These are phyloP conservation scores for Crocallis elinguaria DNA, from an alignment of 2,888 invertebrate genomes.

Conservation along the genomic window DNA sequence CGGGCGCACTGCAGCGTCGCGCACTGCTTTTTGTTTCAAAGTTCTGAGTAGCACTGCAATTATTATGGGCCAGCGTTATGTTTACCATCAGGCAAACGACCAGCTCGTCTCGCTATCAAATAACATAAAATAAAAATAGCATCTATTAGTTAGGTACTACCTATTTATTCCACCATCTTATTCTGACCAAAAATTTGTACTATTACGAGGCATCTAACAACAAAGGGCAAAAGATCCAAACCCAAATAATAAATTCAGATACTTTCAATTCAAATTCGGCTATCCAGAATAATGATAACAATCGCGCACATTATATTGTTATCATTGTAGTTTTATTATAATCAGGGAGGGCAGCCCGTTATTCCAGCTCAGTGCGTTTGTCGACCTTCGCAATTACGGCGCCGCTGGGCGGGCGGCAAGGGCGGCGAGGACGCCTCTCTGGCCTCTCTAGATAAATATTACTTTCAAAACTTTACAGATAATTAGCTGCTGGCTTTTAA, in stretches of 20 bases:
- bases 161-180: too few species aligned
- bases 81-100: too few species aligned
- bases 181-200: background rate
- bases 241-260: background rate
- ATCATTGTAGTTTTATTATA: conserved; percentile 28
- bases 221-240: conserved; percentile 2
- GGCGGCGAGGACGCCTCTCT: too few species aligned
- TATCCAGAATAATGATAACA: conserved; percentile 1
- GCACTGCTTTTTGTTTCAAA: too few species aligned
- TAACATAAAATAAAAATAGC: too few species aligned
- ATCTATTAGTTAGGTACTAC: too few species aligned
- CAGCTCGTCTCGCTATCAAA: too few species aligned
- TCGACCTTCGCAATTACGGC: conserved; percentile 31
- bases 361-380: conserved; percentile 30
- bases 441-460: conserved; percentile 27
- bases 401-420: conserved; percentile 13
- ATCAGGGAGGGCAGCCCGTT: conserved; percentile 20
- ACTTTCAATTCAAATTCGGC: background rate
- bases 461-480: conserved; percentile 33
- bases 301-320: conserved; percentile 20
- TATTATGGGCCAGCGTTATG: too few species aligned
- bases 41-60: too few species aligned
- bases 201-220: background rate
- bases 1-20: too few species aligned
- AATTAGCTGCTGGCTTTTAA: conserved; percentile 31